phyloP scores from a whole-genome alignment of 2,888 invertebrate genomes.

The Thysanoteuthis rhombus region DNA sequence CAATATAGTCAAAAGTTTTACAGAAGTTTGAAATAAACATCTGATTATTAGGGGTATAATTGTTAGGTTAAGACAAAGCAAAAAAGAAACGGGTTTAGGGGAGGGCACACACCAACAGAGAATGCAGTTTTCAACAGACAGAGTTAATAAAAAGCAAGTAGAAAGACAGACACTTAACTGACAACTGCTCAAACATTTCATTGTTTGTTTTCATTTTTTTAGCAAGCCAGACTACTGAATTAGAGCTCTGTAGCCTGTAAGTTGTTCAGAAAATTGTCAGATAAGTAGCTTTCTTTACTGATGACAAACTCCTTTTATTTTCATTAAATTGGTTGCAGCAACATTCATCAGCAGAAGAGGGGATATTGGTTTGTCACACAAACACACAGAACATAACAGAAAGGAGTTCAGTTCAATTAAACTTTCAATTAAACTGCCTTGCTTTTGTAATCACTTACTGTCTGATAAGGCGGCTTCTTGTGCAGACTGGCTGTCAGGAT shows the following conservation, averaged over 20 bases:
- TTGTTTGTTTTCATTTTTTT: not conserved
- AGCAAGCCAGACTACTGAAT: not conserved
- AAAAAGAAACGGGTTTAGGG: not conserved
- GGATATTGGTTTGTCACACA: not conserved
- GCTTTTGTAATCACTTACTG: constrained; percentile 29
- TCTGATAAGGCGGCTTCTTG: constrained; percentile 17
- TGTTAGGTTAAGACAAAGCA: not conserved
- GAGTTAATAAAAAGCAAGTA: not conserved
- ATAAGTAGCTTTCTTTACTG: not conserved
- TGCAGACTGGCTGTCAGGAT: constrained; percentile 20
- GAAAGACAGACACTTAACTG: not conserved
- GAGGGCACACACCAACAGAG: not conserved
- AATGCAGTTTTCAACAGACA: not conserved
- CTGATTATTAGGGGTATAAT: not conserved
- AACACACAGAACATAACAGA: not conserved
- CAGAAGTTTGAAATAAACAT: not conserved
- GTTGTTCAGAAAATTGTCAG: not conserved
- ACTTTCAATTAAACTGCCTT: not conserved
- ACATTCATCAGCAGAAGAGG: not conserved
- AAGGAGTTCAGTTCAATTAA: not conserved
- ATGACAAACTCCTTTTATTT: not conserved
- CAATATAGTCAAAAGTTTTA: not conserved
- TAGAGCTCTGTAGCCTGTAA: not conserved
- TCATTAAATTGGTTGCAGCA: not conserved
- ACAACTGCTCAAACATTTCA: not conserved